Evolutionary conservation across 2,113 vertebrate genomes (phyloP).

Genomic region (Coracopsis vasa): DNA sequence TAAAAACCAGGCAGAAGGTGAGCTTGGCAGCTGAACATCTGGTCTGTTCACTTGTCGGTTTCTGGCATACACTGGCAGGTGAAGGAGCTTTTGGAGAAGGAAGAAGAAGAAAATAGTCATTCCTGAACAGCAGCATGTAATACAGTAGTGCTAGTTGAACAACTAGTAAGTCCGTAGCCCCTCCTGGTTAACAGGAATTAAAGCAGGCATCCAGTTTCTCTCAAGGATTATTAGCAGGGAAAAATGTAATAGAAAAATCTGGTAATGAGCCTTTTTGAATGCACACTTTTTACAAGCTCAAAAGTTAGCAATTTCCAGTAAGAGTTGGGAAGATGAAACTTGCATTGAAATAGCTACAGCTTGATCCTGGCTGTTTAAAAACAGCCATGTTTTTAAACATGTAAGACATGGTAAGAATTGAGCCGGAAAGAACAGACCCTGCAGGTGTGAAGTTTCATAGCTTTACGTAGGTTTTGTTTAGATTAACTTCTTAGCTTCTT

Average conservation of each 20-base stretch:
- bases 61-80: background rate
- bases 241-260: background rate
- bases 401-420: background rate
- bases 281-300: background rate
- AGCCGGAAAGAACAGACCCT: background rate
- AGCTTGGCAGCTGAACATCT: slow-evolving; percentile 30
- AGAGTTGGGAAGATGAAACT: background rate
- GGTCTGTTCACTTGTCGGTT: background rate
- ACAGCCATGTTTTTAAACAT: too few species aligned
- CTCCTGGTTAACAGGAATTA: background rate
- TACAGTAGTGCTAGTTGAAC: background rate
- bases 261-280: background rate
- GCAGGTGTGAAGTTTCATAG: background rate
- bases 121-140: background rate
- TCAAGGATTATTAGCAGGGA: background rate
- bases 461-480: background rate
- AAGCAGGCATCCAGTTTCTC: background rate
- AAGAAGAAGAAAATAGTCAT: background rate
- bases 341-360: background rate
- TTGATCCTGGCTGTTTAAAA: background rate
- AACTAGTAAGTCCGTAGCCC: background rate
- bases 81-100: background rate
- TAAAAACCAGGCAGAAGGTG: background rate
- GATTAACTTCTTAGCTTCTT: background rate
- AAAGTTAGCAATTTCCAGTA: background rate